Evolutionary conservation across 1,140 invertebrate species (phyloP).

Genomic region (Drosophila burlai): DNA sequence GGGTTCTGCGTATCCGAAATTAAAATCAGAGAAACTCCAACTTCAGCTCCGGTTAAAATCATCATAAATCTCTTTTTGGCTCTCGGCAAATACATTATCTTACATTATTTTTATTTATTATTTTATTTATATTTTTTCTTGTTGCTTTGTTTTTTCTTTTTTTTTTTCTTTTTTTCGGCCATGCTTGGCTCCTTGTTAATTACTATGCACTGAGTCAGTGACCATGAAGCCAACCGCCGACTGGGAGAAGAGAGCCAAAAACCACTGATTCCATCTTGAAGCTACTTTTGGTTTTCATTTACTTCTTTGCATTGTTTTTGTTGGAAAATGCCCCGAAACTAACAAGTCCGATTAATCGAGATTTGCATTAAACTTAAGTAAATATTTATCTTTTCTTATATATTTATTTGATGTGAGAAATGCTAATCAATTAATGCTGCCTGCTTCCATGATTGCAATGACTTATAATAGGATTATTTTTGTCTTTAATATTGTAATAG

Average conservation of each 20-base stretch:
- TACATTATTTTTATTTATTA: slow-evolving; percentile 6
- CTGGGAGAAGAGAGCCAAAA: slow-evolving; percentile 13
- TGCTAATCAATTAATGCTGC: slow-evolving; percentile 1
- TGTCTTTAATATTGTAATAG: background rate
- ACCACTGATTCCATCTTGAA: slow-evolving; percentile 16
- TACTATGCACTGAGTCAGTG: slow-evolving; percentile 78
- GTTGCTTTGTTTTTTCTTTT: slow-evolving; percentile 7
- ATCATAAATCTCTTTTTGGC: slow-evolving; percentile 59
- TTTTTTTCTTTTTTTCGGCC: slow-evolving; percentile 13
- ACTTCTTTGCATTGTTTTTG: background rate
- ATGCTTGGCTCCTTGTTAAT: slow-evolving; percentile 57
- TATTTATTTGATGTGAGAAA: background rate
- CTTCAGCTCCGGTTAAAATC: slow-evolving; percentile 49
- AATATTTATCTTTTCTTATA: background rate
- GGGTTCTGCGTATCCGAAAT: slow-evolving; percentile 22
- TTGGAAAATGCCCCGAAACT: background rate
- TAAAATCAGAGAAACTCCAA: slow-evolving; percentile 24
- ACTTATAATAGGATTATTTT: background rate
- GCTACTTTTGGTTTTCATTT: slow-evolving; percentile 1
- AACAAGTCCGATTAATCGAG: background rate
- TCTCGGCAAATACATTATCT: slow-evolving; percentile 25
- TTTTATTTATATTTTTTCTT: slow-evolving; percentile 5
- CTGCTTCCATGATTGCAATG: background rate
- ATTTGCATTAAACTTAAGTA: background rate
- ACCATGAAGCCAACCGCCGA: slow-evolving; percentile 65